Evolutionary conservation across 2,113 vertebrate species (phyloP).

Genomic region (Peromyscus polionotus): DNA sequence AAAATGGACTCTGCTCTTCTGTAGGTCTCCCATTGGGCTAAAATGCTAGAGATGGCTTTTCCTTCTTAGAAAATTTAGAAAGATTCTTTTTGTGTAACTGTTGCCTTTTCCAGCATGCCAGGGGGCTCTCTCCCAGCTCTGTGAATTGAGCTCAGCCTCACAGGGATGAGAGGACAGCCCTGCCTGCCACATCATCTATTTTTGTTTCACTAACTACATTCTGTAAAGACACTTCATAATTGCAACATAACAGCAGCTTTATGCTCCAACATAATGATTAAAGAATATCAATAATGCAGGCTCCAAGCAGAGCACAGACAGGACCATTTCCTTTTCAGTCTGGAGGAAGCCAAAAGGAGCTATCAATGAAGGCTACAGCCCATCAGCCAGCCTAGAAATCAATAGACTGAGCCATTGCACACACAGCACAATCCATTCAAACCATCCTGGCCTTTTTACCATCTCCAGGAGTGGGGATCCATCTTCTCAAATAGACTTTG

Average conservation of each 20-base stretch:
- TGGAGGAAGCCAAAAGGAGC: constrained; percentile 83
- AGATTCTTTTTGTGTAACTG: constrained; percentile 66
- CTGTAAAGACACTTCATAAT: constrained; percentile 74
- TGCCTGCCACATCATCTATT: constrained; percentile 31
- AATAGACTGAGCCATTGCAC: constrained; percentile 76
- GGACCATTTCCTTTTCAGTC: constrained; percentile 80
- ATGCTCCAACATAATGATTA: constrained; percentile 70
- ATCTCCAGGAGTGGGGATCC: constrained; percentile 71
- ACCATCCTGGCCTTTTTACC: constrained; percentile 76
- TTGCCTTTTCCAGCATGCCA: constrained; percentile 26
- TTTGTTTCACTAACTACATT: constrained; percentile 70
- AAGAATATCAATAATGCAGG: constrained; percentile 82
- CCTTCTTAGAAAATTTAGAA: constrained; percentile 68
- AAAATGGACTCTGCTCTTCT: not conserved
- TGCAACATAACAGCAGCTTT: constrained; percentile 74
- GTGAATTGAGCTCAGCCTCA: not conserved
- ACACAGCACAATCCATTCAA: constrained; percentile 68
- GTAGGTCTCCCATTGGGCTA: not conserved
- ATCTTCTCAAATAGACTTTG: constrained; percentile 75
- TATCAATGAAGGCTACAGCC: constrained; percentile 80
- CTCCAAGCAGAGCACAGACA: constrained; percentile 76
- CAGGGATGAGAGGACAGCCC: not conserved
- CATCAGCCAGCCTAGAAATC: constrained; percentile 84
- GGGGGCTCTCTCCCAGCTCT: constrained; percentile 9
- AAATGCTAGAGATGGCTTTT: constrained; percentile 67